A percentile compares a stretch with the other conserved stretches of the same genome.
Conservation (phyloP, 35 echinoderm and acorn worm species). For the Chiridota heheva region DNA sequence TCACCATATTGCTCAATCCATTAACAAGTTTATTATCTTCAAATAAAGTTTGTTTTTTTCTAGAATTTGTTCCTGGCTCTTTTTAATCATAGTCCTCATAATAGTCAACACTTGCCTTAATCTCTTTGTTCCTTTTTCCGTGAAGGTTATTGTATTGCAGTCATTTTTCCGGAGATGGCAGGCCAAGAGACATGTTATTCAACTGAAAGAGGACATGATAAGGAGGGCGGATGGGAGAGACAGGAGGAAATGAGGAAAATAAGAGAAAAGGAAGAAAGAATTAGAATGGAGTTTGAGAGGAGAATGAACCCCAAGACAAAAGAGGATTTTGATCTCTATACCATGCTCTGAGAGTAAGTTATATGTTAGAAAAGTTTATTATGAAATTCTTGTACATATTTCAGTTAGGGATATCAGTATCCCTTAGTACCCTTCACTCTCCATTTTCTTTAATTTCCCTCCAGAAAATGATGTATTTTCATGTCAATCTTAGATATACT, state of each 20-base stretch:
- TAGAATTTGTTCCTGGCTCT: neutral
- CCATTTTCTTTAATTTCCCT: too few relatives aligned
- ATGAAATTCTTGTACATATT: neutral
- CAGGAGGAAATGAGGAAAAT: slow-evolving; percentile 95
- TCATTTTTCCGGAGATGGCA: slow-evolving; percentile 95
- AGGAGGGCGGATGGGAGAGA: slow-evolving; percentile 86
- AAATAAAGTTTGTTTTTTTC: neutral
- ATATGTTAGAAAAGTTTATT: too few relatives aligned
- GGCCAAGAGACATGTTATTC: slow-evolving; percentile 67
- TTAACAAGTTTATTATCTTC: neutral
- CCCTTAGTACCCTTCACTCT: too few relatives aligned
- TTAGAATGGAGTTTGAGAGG: slow-evolving; percentile 87
- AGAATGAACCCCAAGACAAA: slow-evolving; percentile 95
- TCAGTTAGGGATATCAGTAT: too few relatives aligned
- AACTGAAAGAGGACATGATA: slow-evolving; percentile 72
- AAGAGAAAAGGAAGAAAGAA: slow-evolving; percentile 95
- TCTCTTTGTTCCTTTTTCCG: neutral
- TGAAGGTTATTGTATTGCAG: slow-evolving; percentile 97
- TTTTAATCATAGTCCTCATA: neutral
- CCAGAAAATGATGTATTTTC: too few relatives aligned
- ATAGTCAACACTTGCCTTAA: neutral
- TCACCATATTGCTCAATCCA: neutral
- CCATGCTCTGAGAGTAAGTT: slow-evolving; percentile 96
- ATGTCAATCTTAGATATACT: too few relatives aligned
- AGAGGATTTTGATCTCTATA: slow-evolving; percentile 99